Evolutionary conservation across 2,797 vertebrate genomes (phyloP).

Genomic region (Pangasius krempfi): DNA sequence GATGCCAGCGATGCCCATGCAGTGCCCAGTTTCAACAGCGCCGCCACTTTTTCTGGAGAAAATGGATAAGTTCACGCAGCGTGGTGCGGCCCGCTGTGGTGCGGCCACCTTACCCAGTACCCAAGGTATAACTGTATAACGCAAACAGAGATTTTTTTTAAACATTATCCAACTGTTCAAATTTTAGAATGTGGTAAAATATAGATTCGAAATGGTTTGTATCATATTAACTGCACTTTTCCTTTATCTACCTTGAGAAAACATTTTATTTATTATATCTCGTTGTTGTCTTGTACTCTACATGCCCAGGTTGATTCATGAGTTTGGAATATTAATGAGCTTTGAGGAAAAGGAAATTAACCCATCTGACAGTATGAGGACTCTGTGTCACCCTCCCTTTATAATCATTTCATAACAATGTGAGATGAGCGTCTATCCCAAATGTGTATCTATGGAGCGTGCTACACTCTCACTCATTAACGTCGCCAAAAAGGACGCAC

Average conservation of each 20-base stretch:
- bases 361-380: neutral
- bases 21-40: slow-evolving; percentile 56
- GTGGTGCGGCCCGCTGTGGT: slow-evolving; percentile 74
- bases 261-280: neutral
- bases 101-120: slow-evolving; percentile 70
- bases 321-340: slow-evolving; percentile 7
- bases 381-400: neutral
- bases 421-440: neutral
- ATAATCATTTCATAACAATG: neutral
- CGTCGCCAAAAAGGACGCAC: neutral
- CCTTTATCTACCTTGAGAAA: neutral
- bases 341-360: neutral
- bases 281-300: neutral
- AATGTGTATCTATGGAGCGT: neutral
- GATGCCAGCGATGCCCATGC: slow-evolving; percentile 28
- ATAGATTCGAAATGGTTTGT: neutral
- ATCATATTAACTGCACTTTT: neutral
- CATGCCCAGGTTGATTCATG: neutral
- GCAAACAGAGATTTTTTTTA: neutral
- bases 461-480: neutral
- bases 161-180: neutral
- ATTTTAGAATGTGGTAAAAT: neutral
- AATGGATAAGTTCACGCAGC: slow-evolving; percentile 66
- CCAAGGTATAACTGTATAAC: slow-evolving; percentile 66
- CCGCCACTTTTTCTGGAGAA: slow-evolving; percentile 77